Conservation (phyloP, 2,888 invertebrate species). For the Drosophila picticornis region DNA sequence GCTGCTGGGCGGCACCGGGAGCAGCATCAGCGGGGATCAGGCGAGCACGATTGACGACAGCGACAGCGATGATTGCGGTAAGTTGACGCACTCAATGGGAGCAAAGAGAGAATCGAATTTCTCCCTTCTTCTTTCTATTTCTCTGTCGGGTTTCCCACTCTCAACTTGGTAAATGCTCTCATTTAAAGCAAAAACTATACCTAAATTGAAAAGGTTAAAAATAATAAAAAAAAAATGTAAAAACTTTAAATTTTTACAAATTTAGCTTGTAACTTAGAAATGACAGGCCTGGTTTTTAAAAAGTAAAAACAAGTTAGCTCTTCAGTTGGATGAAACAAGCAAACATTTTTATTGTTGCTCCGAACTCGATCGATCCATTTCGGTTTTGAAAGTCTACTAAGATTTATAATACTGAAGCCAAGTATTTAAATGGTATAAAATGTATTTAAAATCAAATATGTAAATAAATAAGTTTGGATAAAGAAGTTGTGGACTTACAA, state of each 20-base stretch:
- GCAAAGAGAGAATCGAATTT: neutral
- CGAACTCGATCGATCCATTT: too few relatives aligned
- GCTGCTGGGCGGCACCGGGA: constrained; percentile 74
- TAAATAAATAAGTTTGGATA: neutral
- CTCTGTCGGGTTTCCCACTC: neutral
- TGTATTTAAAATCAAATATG: neutral
- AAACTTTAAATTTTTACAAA: neutral
- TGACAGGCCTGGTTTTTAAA: neutral
- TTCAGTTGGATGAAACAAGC: too few relatives aligned
- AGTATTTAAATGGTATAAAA: neutral
- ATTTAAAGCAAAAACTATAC: neutral
- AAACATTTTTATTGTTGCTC: neutral
- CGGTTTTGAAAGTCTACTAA: too few relatives aligned
- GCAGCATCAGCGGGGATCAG: constrained; percentile 84
- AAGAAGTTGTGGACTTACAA: neutral
- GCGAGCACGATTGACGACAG: constrained; percentile 85
- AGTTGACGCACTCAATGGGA: constrained; percentile 45
- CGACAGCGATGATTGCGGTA: constrained; percentile 85
- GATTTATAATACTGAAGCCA: too few relatives aligned
- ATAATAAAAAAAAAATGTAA: neutral
- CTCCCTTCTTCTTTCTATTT: neutral
- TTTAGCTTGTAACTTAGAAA: neutral
- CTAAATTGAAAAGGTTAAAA: neutral
- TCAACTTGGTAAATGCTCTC: neutral
- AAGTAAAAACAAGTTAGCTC: too few relatives aligned